Conservation (phyloP, 2,888 invertebrate genomes). For the Amblyteles armatorius region DNA sequence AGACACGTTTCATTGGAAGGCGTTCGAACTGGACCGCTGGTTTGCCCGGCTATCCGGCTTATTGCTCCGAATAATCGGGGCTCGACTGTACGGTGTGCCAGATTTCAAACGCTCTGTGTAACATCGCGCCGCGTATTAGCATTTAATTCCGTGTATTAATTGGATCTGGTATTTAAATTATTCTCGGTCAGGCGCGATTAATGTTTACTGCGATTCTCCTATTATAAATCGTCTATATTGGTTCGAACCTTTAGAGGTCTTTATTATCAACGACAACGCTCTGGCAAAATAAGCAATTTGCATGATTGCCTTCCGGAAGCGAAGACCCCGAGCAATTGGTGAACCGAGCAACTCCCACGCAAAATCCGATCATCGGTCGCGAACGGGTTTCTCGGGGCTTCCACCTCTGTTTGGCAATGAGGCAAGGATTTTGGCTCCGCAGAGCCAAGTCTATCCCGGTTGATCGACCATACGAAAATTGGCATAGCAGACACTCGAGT, state of each 20-base stretch:
- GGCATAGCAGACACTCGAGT: neutral
- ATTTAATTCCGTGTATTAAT: constrained; percentile 9
- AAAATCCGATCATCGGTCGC: constrained; percentile 50
- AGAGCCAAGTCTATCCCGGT: neutral
- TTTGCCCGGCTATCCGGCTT: neutral
- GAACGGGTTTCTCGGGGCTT: neutral
- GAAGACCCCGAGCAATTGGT: constrained; percentile 62
- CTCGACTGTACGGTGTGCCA: neutral
- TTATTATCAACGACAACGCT: constrained; percentile 62
- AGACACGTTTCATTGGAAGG: no score
- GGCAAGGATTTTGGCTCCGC: neutral
- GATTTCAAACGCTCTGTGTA: neutral
- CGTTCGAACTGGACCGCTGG: neutral
- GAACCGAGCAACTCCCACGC: constrained; percentile 70
- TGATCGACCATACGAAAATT: neutral
- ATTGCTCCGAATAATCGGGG: no score
- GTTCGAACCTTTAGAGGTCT: constrained; percentile 36
- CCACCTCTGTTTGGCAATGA: neutral
- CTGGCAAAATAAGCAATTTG: constrained; percentile 69
- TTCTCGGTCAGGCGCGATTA: constrained; percentile 85
- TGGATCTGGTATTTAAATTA: constrained; percentile 6
- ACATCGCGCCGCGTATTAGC: neutral
- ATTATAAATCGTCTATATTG: constrained; percentile 65
- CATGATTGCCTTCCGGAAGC: constrained; percentile 71
- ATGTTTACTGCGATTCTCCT: constrained; percentile 85